A percentile compares a stretch with the other conserved stretches of the same genome.
Conservation (phyloP, 2,888 invertebrate genomes). For the Melanostoma scalare region DNA sequence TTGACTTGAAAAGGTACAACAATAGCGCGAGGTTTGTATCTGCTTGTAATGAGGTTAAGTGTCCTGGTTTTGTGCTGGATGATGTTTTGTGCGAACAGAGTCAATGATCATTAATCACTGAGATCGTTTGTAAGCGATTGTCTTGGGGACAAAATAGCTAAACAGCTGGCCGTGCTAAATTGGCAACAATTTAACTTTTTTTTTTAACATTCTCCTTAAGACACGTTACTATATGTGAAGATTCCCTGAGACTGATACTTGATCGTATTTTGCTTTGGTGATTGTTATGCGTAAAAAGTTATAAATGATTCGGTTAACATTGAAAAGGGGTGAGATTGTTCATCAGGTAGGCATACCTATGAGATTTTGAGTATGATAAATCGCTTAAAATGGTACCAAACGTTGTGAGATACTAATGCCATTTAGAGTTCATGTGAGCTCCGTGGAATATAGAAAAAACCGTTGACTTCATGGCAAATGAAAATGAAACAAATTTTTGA, state of each 20-base stretch:
- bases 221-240: background rate
- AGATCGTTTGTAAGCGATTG: slow-evolving; percentile 43
- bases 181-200: background rate
- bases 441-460: too few relatives aligned
- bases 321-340: slow-evolving; percentile 37
- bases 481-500: too few relatives aligned
- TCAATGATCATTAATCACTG: slow-evolving; percentile 66
- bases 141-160: slow-evolving; percentile 15
- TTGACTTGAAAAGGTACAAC: slow-evolving; percentile 40
- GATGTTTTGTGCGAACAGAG: slow-evolving; percentile 47
- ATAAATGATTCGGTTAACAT: slow-evolving; percentile 35
- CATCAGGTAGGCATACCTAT: background rate
- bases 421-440: too few relatives aligned
- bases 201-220: background rate
- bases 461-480: too few relatives aligned
- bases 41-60: slow-evolving; percentile 68
- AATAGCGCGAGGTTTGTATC: slow-evolving; percentile 43
- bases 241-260: background rate
- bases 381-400: background rate
- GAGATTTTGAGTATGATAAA: slow-evolving; percentile 1
- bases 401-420: background rate
- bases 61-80: slow-evolving; percentile 37
- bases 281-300: slow-evolving; percentile 12
- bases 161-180: slow-evolving; percentile 64
- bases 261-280: background rate